Conservation (phyloP, 2,113 vertebrate genomes). For the Shinisaurus crocodilurus region DNA sequence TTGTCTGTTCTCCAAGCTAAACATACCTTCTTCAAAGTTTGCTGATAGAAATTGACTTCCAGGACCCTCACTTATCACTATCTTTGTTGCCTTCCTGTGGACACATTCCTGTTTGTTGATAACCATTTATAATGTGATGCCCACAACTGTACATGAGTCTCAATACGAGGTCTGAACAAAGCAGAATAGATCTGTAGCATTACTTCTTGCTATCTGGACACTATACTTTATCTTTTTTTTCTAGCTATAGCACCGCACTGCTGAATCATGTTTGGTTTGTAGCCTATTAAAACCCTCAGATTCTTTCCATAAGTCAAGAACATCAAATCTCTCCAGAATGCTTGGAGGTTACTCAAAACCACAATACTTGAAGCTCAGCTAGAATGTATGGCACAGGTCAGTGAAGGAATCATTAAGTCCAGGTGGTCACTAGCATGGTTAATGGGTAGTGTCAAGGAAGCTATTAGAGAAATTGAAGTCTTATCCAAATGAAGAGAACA, state of each 20-base stretch:
- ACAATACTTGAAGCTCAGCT: neutral
- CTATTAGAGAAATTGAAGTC: neutral
- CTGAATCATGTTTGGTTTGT: neutral
- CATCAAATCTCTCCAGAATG: neutral
- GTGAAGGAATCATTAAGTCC: neutral
- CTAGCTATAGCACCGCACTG: neutral
- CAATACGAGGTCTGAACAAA: neutral
- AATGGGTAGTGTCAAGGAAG: too few relatives aligned
- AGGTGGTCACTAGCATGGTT: neutral
- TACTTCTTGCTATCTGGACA: neutral
- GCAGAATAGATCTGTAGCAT: neutral
- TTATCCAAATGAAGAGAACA: neutral
- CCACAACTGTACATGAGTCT: neutral
- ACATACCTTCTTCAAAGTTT: neutral
- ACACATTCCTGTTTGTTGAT: neutral
- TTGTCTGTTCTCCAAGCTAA: neutral
- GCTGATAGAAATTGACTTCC: too few relatives aligned
- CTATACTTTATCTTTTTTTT: too few relatives aligned
- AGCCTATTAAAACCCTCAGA: neutral
- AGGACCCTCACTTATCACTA: too few relatives aligned
- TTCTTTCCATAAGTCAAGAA: neutral
- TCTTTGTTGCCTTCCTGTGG: neutral
- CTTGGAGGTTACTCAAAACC: neutral
- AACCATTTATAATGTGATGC: neutral
- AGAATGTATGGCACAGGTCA: neutral